Evolutionary conservation across 2,888 invertebrate genomes (phyloP), one percentile per base, ranked within the genome.

Genomic region (Bembecia ichneumoniformis): DNA sequence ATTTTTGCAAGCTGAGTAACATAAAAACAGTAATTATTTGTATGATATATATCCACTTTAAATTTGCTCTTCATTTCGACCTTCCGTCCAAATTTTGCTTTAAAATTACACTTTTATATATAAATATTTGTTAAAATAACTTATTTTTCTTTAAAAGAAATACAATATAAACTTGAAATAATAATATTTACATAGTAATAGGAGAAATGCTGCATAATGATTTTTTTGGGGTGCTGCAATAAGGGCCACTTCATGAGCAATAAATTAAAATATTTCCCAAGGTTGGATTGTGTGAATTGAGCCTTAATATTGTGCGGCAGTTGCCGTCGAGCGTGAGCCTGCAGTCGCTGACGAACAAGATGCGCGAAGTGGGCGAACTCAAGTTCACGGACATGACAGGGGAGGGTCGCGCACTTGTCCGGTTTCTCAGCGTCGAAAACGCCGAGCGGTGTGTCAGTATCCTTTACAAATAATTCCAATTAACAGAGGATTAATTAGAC

Each of bases 381-480:
- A 93, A 93, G 66, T 93, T 92, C 71, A 93, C 94, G 14, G 96
- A 96, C 75, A 94, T 96, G 73, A 91, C 93, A 52, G 92, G 92
- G 16, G 90, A 91, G 51, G 96, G 95, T 52, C 89, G 91, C 59
- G 95, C 95, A 50, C 89, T 95, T 49, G 93, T 97, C 28, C 89
- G 93, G 54, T 96, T 95, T 75, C 88, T 89, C 15, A 90, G 90
- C 48, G 91, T 92, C 54, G 90, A 92, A 71, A 95, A 95, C 71
- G 96, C 96, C 16, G 92, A 93, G 61, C 87, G 94, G 59, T 96
- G 95, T 63, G 91, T 95, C 71, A 91, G 95, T 95, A 92, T 91
- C 91, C 91, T 91, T 91, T 87, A 59, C 20, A 51, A 47, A 44
- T 7, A 20, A 5, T 1, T 7, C 3, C 20, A 0, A 20, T 7